Base-by-base conservation (phyloP, 2,888 invertebrate genomes). In the Limnephilus auricula region DNA sequence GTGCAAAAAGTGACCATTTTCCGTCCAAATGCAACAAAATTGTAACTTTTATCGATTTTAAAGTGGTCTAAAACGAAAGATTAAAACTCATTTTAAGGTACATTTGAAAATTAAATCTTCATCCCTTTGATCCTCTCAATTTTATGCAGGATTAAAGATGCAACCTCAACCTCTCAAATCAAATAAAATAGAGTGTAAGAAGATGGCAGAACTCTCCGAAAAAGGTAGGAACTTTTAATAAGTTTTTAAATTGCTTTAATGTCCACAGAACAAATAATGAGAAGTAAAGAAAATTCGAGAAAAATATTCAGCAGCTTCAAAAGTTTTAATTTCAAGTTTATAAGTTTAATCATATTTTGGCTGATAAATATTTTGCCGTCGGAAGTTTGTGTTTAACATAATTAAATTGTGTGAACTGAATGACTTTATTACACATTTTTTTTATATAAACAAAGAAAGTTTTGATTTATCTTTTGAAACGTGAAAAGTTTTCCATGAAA, bases 171-270 rank as follows among this genome's bases (percentile, higher is more conserved):
- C 65, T 65, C 6, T 65, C 65, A n/a, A 65, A 65, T 65, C 65
- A 65, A 30, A 84, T 85, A 40, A 85, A 85, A 45, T 40, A 85
- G n/a, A 85, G 85, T 85, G 34, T 30, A n/a, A 45, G 85, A 85
- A 45, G 85, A 85, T 37, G 15, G 85, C 65, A 65, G 40, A 37
- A 30, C 25, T 45, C 85, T 40, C 85, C 85, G 18, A 30, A n/a
- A n/a, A 85, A 85, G 85, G 85, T 85, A 85, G 30, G 45, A 85
- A 85, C 34, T 85, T 65, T 65, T 65, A 65, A 65, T 65, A 65
- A 65, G 25, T 65, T 65, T 65, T 65, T n/a, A 65, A 65, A 65
- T 65, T 65, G 65, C 65, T 65, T 65, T 65, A 65, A 65, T 65
- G 65, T 65, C 25, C 65, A 65, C 65, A 65, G 65, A 65, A 65